Conservation (phyloP, 2,888 invertebrate species). For the Leucozona laternaria region DNA sequence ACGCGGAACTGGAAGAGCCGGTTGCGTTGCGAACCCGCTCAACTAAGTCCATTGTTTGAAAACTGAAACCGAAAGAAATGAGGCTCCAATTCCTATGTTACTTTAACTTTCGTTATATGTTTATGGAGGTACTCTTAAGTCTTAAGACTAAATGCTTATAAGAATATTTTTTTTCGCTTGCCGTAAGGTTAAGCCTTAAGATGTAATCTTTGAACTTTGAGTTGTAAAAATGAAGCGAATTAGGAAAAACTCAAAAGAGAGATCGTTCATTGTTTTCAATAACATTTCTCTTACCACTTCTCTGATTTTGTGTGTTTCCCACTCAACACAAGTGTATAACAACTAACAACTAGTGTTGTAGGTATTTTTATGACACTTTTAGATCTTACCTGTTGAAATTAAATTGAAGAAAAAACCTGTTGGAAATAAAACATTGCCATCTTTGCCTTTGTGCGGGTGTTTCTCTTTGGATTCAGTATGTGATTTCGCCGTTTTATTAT, state of each 20-base stretch:
- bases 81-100: slow-evolving; percentile 23
- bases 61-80: slow-evolving; percentile 24
- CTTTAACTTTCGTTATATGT: not conserved
- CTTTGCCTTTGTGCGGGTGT: slow-evolving; percentile 59
- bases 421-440: slow-evolving; percentile 3
- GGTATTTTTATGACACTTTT: not conserved
- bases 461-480: slow-evolving; percentile 69
- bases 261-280: not conserved
- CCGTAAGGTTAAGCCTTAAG: too few species aligned
- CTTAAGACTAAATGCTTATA: slow-evolving; percentile 22
- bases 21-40: slow-evolving; percentile 78
- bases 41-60: slow-evolving; percentile 11
- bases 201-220: not conserved
- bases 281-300: slow-evolving; percentile 8
- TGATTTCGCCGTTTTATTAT: slow-evolving; percentile 57
- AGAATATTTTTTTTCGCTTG: slow-evolving; percentile 8
- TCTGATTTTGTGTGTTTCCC: not conserved
- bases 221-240: slow-evolving; percentile 29
- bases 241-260: slow-evolving; percentile 12
- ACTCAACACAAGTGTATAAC: too few species aligned
- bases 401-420: slow-evolving; percentile 7
- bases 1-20: slow-evolving; percentile 83
- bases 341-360: too few species aligned
- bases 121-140: not conserved
- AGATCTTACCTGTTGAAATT: slow-evolving; percentile 55